A percentile compares a stretch with the other conserved stretches of the same genome.
These are phyloP conservation scores for Indicator maculatus DNA, from an alignment of 2,113 vertebrate genomes.

Conservation along the genomic window DNA sequence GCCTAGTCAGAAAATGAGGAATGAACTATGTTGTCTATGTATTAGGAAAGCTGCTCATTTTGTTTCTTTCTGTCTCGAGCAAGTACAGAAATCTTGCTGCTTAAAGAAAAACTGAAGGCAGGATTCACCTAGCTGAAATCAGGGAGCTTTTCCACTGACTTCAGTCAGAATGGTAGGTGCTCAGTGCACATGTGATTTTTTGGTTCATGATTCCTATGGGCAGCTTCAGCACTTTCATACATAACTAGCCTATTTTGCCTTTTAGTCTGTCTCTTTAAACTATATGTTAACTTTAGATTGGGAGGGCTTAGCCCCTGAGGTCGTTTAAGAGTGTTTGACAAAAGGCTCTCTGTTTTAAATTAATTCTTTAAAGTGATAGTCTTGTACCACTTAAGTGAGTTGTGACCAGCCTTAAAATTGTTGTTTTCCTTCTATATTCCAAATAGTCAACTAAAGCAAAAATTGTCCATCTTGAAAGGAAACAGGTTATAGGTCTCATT, in stretches of 20 bases:
- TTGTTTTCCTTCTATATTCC: neutral
- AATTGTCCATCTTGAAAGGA: neutral
- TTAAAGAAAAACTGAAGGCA: neutral
- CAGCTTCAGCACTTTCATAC: neutral
- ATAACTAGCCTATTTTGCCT: neutral
- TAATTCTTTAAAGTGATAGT: neutral
- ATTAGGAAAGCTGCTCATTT: neutral
- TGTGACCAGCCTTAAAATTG: neutral
- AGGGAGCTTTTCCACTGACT: neutral
- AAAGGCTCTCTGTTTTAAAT: neutral
- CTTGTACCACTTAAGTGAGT: neutral
- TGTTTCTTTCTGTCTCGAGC: neutral
- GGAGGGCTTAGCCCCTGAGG: neutral
- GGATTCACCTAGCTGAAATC: neutral
- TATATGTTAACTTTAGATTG: neutral
- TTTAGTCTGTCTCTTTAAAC: neutral
- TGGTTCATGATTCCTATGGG: neutral
- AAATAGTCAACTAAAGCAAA: neutral
- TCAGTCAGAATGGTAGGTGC: neutral
- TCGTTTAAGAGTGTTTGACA: neutral
- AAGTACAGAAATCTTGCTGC: neutral
- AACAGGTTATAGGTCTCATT: neutral
- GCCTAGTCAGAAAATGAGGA: neutral
- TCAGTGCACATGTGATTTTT: rapidly evolving
- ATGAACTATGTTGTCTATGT: rapidly evolving